Percentiles rank a stretch among this genome's conserved stretches.
Conservation (phyloP, 2,888 invertebrate species). For the Tenthredo scrophulariae region DNA sequence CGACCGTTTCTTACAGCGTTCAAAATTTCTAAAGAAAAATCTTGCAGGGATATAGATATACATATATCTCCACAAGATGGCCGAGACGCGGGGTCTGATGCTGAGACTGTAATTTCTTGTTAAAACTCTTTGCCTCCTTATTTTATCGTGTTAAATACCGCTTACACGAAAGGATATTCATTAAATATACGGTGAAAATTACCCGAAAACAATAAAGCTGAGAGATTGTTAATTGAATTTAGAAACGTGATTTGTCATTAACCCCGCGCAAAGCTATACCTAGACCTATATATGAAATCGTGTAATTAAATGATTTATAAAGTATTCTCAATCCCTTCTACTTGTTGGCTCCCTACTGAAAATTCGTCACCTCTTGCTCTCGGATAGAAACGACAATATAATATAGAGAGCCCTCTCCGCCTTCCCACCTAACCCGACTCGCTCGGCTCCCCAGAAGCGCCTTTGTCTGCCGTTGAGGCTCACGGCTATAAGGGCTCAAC, state of each 20-base stretch:
- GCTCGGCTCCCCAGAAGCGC: constrained; percentile 44
- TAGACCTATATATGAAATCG: background rate
- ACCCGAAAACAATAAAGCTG: background rate
- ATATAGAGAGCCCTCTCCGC: constrained; percentile 29
- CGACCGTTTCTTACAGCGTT: background rate
- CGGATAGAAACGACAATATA: constrained; percentile 47
- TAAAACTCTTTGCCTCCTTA: background rate
- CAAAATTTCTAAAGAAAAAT: background rate
- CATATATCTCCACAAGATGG: constrained; percentile 33
- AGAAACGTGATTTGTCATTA: background rate
- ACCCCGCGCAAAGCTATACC: background rate
- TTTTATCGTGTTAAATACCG: background rate
- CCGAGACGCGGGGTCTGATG: background rate
- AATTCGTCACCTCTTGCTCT: constrained; percentile 46
- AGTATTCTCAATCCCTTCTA: background rate
- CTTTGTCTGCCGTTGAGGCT: constrained; percentile 52
- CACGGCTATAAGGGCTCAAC: constrained; percentile 49
- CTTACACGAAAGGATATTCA: background rate
- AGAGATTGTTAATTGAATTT: background rate
- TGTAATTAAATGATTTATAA: background rate
- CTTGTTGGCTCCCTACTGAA: constrained; percentile 19
- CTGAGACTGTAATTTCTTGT: background rate
- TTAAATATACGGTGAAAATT: background rate
- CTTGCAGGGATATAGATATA: background rate
- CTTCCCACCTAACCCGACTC: background rate